Percentiles rank a stretch among this genome's conserved stretches.
Conservation (phyloP, 2,888 invertebrate genomes). For the Crematogaster levior region DNA sequence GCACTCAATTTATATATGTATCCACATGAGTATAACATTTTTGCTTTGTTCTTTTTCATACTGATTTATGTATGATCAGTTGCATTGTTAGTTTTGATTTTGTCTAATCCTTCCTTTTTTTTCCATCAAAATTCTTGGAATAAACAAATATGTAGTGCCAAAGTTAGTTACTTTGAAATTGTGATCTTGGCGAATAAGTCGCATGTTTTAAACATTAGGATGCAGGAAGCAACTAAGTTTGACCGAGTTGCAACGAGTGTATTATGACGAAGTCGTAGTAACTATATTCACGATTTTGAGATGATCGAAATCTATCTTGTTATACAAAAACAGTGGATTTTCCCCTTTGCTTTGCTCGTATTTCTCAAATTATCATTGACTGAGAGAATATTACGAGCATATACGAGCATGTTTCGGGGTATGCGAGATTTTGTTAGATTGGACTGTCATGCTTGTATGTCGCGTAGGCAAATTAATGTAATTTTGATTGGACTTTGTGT, state of each 20-base stretch:
- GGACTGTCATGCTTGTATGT: neutral
- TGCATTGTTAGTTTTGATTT: neutral
- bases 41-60: neutral
- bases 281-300: conserved; percentile 31
- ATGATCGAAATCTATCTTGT: conserved; percentile 5
- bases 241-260: conserved; percentile 9
- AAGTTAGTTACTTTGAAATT: conserved; percentile 30
- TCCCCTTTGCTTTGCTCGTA: neutral
- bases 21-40: neutral
- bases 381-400: neutral
- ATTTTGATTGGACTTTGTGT: conserved; percentile 17
- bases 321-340: conserved; percentile 17
- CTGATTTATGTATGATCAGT: neutral
- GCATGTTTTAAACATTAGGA: conserved; percentile 47
- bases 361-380: neutral
- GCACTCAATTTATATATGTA: conserved; percentile 22
- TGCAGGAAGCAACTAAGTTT: conserved; percentile 22
- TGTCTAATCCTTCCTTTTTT: neutral
- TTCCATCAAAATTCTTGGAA: conserved; percentile 11
- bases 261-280: conserved; percentile 17
- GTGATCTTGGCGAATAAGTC: conserved; percentile 31
- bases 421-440: neutral
- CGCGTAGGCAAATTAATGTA: conserved; percentile 20
- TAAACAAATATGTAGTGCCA: conserved; percentile 16
- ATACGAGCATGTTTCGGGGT: too few species aligned